phyloP scores from a whole-genome alignment of 1,140 invertebrate genomes.

The Papilio polyxenes region DNA sequence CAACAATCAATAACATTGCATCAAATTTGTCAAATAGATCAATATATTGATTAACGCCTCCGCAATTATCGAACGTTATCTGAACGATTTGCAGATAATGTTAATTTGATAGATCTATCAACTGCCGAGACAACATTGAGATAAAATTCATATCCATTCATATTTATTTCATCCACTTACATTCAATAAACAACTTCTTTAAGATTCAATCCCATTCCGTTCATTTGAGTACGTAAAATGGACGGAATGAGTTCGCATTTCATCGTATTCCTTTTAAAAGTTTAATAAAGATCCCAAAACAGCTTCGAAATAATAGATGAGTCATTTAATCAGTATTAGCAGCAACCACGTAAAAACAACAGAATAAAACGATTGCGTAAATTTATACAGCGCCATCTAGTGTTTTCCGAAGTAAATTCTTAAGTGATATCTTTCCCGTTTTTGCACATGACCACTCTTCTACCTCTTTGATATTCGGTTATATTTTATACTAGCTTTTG shows the following conservation, averaged over 20 bases:
- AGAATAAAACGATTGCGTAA: too few relatives aligned
- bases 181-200: not conserved
- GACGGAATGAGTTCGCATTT: too few relatives aligned
- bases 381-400: too few relatives aligned
- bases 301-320: too few relatives aligned
- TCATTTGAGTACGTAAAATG: too few relatives aligned
- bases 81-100: slow-evolving; percentile 2
- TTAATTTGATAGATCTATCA: slow-evolving; percentile 19
- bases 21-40: slow-evolving; percentile 17
- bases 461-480: not conserved
- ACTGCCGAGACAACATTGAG: not conserved
- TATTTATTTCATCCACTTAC: not conserved
- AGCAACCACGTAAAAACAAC: too few relatives aligned
- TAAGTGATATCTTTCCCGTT: too few relatives aligned
- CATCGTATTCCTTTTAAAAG: too few relatives aligned
- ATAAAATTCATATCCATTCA: slow-evolving; percentile 1
- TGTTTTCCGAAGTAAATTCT: too few relatives aligned
- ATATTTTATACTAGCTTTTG: not conserved
- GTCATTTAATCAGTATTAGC: too few relatives aligned
- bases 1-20: not conserved
- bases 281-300: too few relatives aligned
- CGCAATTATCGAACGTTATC: not conserved
- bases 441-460: not conserved
- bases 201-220: not conserved
- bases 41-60: not conserved